Evolutionary conservation across 2,113 vertebrate species (phyloP).

Genomic region (Chaetodon trifascialis): DNA sequence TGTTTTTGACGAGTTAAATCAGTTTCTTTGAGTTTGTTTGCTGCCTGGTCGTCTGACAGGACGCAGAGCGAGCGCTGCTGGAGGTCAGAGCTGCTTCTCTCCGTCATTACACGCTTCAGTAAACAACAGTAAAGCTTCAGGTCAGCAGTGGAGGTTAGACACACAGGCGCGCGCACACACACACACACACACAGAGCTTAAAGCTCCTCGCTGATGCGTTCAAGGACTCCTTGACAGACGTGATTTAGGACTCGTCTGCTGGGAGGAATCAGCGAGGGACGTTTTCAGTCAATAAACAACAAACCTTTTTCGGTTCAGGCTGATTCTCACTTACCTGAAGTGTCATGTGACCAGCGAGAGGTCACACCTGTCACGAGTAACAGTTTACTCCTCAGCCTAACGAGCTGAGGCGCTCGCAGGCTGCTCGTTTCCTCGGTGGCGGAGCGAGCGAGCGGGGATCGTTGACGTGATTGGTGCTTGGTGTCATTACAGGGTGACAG

Average conservation of each 20-base stretch:
- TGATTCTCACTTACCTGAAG: too few species aligned
- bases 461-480: conserved; percentile 54
- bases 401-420: conserved; percentile 1
- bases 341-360: too few species aligned
- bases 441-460: conserved; percentile 6
- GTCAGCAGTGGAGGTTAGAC: conserved; percentile 50
- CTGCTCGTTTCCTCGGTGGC: conserved; percentile 38
- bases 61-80: not conserved
- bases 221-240: conserved; percentile 54
- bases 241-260: conserved; percentile 31
- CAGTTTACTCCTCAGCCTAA: conserved; percentile 20
- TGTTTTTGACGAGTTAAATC: too few species aligned
- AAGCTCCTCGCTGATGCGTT: conserved; percentile 44
- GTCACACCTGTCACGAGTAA: not conserved
- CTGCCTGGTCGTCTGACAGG: not conserved
- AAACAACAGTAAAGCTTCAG: conserved; percentile 62
- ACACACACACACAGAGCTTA: not conserved
- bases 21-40: not conserved
- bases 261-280: not conserved
- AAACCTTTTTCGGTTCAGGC: too few species aligned
- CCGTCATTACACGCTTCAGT: conserved; percentile 59
- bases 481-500: conserved; percentile 46
- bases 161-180: conserved; percentile 8
- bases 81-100: conserved; percentile 49
- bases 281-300: not conserved